Base-by-base conservation (phyloP, 2,888 invertebrate genomes). In the Diplolepis rosae region DNA sequence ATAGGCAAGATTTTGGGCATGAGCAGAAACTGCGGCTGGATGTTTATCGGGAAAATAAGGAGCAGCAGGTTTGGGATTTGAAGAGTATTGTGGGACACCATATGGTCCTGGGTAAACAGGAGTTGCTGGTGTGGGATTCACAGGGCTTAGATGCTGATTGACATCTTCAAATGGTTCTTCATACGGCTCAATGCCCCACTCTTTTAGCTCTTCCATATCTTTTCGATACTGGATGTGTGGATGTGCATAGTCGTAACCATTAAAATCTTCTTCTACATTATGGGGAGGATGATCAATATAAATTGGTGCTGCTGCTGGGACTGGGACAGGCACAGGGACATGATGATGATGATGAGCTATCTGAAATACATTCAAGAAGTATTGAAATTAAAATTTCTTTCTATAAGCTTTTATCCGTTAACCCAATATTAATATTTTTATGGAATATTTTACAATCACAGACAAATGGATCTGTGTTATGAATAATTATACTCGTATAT, bases 271-370 rank as follows among this genome's bases (percentile, higher is more conserved):
- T 3, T 82, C 82, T 22, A 84, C 77, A 28, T 82, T 79, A 35
- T 83, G 81, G 51, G 82, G 45, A 2, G 80, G 78, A 65, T 82
- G 90, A 39, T 72, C 71, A 86, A 82, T 9, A 42, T 83, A 85
- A 24, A 66, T 35, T 54, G 77, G 71, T 76, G 80, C 42, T 48
- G 66, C 69, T 4, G 84, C 75, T 32, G 89, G 89, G 3, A 89
- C 81, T 4, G 88, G 87, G 11, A 89, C 89, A 6, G 90, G 89
- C 30, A 90, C 89, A 28, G 89, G 90, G 35, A 90, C 91, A 87
- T 93, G 91, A 75, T 93, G 93, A 88, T 95, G 94, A 80, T 94
- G 93, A 89, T 95, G 95, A 45, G 94, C 93, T 72, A 95, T 93
- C 89, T 94, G 91, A 18, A 76, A 80, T 42, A 70, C 74, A 35